Percentiles rank a stretch among this genome's conserved stretches.
These are phyloP conservation scores for Spodoptera litura DNA, from an alignment of 1,140 invertebrate genomes.

Conservation along the genomic window DNA sequence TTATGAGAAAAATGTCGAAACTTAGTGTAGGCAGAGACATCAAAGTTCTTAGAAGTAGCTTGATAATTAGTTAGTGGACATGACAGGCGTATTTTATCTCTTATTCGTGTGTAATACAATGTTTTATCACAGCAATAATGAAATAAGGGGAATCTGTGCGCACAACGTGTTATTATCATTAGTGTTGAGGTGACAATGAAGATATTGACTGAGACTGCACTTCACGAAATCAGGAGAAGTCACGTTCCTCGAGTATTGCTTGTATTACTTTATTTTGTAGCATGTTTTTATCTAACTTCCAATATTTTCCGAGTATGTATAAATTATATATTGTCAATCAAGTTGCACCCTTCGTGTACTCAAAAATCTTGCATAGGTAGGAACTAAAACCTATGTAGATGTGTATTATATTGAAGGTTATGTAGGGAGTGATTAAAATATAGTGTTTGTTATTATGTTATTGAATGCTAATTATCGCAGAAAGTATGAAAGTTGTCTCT, in stretches of 20 bases:
- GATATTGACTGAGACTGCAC: constrained; percentile 20
- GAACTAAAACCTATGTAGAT: too few relatives aligned
- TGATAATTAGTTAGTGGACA: too few relatives aligned
- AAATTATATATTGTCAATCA: too few relatives aligned
- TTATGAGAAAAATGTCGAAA: too few relatives aligned
- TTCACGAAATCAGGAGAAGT: constrained; percentile 20
- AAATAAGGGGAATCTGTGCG: not conserved
- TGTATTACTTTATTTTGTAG: too few relatives aligned
- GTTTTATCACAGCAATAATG: too few relatives aligned
- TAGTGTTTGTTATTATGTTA: not conserved
- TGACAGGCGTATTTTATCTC: too few relatives aligned
- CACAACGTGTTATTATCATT: constrained; percentile 13
- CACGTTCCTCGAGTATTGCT: constrained; percentile 5
- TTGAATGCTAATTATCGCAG: constrained; percentile 5
- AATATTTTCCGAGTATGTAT: not conserved
- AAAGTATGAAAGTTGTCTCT: constrained; percentile 1
- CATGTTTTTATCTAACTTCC: not conserved
- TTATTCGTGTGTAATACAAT: too few relatives aligned
- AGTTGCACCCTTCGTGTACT: too few relatives aligned
- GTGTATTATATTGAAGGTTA: not conserved
- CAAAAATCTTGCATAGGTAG: too few relatives aligned
- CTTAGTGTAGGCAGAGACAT: too few relatives aligned
- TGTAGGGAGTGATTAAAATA: not conserved
- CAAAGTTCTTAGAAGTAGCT: too few relatives aligned
- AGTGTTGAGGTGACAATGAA: not conserved